Evolutionary conservation across 2,113 vertebrate species (phyloP).

Genomic region (Phalacrocorax carbo): DNA sequence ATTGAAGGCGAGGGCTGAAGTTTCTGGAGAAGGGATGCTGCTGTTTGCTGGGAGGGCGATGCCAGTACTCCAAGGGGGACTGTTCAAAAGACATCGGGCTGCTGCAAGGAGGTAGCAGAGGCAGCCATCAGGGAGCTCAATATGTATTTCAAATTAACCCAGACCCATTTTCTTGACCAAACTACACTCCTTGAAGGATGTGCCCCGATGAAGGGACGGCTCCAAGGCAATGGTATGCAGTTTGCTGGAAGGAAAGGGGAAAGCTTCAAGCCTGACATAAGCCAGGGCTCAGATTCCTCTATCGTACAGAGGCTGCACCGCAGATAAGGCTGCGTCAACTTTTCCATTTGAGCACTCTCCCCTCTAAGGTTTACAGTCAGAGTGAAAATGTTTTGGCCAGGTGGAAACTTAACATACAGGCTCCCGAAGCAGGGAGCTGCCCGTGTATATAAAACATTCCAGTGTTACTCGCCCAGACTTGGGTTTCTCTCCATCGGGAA

Average conservation of each 20-base stretch:
- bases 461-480: neutral
- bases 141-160: neutral
- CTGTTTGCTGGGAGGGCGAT: neutral
- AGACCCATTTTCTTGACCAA: neutral
- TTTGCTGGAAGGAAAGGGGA: conserved; percentile 3
- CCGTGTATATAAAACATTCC: neutral
- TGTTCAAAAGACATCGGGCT: accelerated
- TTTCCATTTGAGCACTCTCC: conserved; percentile 38
- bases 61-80: neutral
- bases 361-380: neutral
- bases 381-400: neutral
- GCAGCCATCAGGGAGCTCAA: neutral
- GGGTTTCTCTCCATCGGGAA: neutral
- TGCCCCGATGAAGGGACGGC: neutral
- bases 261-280: conserved; percentile 38
- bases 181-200: neutral
- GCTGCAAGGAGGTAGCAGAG: neutral
- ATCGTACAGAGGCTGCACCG: neutral
- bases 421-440: neutral
- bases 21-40: neutral
- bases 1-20: neutral
- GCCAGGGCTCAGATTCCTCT: conserved; percentile 41
- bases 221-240: neutral
- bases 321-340: conserved; percentile 53
- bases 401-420: neutral